phyloP scores from a whole-genome alignment of 2,888 invertebrate species.

The Craniophora ligustri region DNA sequence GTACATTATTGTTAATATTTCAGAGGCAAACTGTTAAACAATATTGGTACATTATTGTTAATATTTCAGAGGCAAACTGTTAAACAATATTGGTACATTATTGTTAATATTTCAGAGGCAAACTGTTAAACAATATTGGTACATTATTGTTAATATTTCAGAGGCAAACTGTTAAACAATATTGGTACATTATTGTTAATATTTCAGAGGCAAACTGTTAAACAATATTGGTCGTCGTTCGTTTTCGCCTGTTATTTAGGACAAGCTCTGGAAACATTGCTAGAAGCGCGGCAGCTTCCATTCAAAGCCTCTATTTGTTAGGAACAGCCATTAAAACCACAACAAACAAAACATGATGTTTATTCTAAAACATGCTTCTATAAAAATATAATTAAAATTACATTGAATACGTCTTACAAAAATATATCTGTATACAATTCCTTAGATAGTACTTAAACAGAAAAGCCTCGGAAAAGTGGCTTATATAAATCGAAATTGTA shows the following conservation, averaged over 20 bases:
- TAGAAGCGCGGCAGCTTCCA: constrained; percentile 31
- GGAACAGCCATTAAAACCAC: constrained; percentile 84
- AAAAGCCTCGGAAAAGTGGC: constrained; percentile 56
- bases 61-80: constrained; percentile 29
- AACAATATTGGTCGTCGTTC: constrained; percentile 31
- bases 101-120: constrained; percentile 44
- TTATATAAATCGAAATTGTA: constrained; percentile 17
- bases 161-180: constrained; percentile 23
- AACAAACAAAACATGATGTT: constrained; percentile 85
- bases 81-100: constrained; percentile 55
- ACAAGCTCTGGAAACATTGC: constrained; percentile 27
- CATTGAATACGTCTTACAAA: constrained; percentile 67
- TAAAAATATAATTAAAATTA: constrained; percentile 70
- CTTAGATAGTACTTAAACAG: constrained; percentile 58
- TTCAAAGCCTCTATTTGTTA: constrained; percentile 68
- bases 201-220: constrained; percentile 25
- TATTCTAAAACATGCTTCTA: constrained; percentile 84
- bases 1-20: constrained; percentile 56
- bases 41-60: constrained; percentile 58
- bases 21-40: constrained; percentile 22
- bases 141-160: constrained; percentile 53
- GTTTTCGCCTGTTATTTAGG: constrained; percentile 18
- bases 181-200: constrained; percentile 58
- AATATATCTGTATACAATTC: constrained; percentile 68
- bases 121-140: constrained; percentile 37